Evolutionary conservation across 2,113 vertebrate genomes (phyloP).

Genomic region (Suricata suricatta): DNA sequence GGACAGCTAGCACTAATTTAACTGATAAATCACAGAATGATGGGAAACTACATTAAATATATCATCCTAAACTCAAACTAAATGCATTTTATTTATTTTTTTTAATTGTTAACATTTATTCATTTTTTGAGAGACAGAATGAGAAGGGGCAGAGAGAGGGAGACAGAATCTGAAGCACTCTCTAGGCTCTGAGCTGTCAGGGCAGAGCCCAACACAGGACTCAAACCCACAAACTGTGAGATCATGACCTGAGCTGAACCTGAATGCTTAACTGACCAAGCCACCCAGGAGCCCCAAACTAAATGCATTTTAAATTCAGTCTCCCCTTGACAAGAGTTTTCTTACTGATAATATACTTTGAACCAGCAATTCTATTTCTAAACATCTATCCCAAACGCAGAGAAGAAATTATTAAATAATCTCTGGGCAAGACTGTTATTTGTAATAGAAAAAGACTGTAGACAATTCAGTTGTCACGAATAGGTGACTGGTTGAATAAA

Average conservation of each 20-base stretch:
- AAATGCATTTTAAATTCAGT: neutral
- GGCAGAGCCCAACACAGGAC: too few species aligned
- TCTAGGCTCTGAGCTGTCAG: too few species aligned
- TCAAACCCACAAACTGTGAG: too few species aligned
- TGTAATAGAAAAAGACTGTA: neutral
- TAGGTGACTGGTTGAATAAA: neutral
- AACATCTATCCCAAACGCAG: neutral
- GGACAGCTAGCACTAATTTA: neutral
- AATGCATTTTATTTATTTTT: neutral
- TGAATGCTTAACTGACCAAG: too few species aligned
- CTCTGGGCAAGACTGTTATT: neutral
- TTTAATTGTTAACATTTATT: too few species aligned
- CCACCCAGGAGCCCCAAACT: neutral
- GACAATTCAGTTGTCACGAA: neutral
- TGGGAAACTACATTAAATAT: neutral
- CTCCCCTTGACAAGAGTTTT: neutral
- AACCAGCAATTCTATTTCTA: neutral
- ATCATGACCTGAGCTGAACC: too few species aligned
- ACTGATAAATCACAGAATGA: neutral
- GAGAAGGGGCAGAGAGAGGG: too few species aligned
- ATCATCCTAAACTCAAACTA: neutral
- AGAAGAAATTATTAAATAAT: neutral
- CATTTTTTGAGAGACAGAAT: too few species aligned
- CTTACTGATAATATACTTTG: neutral
- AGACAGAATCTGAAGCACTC: too few species aligned